phyloP scores from a whole-genome alignment of 2,888 invertebrate genomes.

The Dermolepida albohirtum region DNA sequence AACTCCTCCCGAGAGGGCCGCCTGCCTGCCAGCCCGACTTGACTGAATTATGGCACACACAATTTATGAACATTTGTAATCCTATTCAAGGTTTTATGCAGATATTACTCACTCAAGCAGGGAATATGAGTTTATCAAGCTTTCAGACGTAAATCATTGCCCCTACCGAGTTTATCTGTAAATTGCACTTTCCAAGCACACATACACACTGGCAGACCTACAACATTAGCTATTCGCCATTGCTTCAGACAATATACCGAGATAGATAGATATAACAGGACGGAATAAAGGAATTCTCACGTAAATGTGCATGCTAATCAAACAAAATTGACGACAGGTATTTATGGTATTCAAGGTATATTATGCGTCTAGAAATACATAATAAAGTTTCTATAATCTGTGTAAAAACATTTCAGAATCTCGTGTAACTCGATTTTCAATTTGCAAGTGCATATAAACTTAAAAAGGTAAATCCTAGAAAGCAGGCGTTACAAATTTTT shows the following conservation, averaged over 20 bases:
- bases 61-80: slow-evolving; percentile 68
- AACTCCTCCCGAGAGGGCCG: slow-evolving; percentile 49
- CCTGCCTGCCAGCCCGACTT: slow-evolving; percentile 53
- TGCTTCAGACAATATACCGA: slow-evolving; percentile 19
- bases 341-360: too few relatives aligned
- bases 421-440: too few relatives aligned
- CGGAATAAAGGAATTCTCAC: too few relatives aligned
- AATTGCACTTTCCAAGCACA: slow-evolving; percentile 73
- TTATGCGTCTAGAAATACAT: too few relatives aligned
- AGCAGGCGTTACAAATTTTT: too few relatives aligned
- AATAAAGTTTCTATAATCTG: too few relatives aligned
- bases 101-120: slow-evolving; percentile 68
- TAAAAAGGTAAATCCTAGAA: too few relatives aligned
- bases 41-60: slow-evolving; percentile 66
- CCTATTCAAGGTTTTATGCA: slow-evolving; percentile 67
- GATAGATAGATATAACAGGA: slow-evolving; percentile 12
- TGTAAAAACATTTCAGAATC: too few relatives aligned
- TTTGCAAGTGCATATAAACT: too few relatives aligned
- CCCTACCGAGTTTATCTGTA: slow-evolving; percentile 71
- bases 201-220: slow-evolving; percentile 7
- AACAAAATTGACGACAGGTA: too few relatives aligned
- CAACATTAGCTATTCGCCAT: slow-evolving; percentile 49
- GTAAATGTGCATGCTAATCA: too few relatives aligned
- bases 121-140: slow-evolving; percentile 70
- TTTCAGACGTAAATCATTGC: slow-evolving; percentile 77